Conservation (phyloP, 2,113 vertebrate genomes). For the Silurus glanis region DNA sequence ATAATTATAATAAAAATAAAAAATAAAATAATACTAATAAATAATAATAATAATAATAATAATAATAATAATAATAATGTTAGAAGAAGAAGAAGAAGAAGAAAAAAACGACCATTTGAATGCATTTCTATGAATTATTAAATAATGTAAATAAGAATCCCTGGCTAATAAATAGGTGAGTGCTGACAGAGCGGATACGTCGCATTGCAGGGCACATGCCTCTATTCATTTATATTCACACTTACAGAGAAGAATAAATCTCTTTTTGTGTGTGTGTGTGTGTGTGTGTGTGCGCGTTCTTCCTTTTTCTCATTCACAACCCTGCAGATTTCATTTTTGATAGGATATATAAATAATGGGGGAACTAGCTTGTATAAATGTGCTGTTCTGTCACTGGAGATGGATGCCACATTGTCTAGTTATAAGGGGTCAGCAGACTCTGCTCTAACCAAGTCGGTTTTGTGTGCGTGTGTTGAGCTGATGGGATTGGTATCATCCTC, state of each 20-base stretch:
- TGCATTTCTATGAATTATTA: background rate
- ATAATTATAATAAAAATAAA: no score
- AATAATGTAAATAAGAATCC: background rate
- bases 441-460: conserved; percentile 34
- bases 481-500: conserved; percentile 54
- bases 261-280: background rate
- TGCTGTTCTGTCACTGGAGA: conserved; percentile 10
- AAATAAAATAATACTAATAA: background rate
- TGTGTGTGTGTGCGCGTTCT: background rate
- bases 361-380: conserved; percentile 19
- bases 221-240: background rate
- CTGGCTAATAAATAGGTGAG: background rate
- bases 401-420: conserved; percentile 37
- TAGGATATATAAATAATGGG: conserved; percentile 26
- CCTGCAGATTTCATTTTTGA: conserved; percentile 4
- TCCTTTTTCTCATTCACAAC: conserved; percentile 1
- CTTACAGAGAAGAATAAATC: background rate
- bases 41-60: background rate
- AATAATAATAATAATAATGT: background rate
- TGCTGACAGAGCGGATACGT: background rate
- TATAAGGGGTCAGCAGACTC: conserved; percentile 44
- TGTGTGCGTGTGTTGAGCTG: conserved; percentile 33
- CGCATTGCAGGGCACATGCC: background rate
- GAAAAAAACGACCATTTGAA: conserved; percentile 12
- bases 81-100: no score